phyloP scores from a whole-genome alignment of 1,140 invertebrate genomes.

The Manduca sexta region DNA sequence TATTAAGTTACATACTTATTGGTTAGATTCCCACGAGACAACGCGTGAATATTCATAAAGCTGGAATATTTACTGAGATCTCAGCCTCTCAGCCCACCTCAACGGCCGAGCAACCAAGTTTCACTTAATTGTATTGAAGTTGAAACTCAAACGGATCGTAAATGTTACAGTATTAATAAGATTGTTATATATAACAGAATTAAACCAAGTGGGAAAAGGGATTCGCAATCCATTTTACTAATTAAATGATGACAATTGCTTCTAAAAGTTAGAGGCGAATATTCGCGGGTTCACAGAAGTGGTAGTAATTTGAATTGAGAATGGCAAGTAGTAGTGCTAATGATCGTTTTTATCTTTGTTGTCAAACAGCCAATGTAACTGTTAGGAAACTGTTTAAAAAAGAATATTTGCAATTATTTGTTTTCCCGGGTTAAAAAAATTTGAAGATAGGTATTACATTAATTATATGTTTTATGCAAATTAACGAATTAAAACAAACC shows the following conservation, averaged over 20 bases:
- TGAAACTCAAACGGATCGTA: background rate
- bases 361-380: background rate
- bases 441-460: no score
- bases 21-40: background rate
- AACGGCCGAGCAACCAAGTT: background rate
- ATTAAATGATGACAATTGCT: background rate
- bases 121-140: background rate
- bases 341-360: background rate
- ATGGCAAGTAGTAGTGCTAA: background rate
- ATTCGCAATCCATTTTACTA: background rate
- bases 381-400: no score
- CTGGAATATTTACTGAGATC: background rate
- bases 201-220: background rate
- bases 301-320: background rate
- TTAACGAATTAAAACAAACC: no score
- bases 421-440: no score
- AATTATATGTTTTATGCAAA: no score
- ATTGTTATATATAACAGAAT: background rate
- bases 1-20: constrained; percentile 1
- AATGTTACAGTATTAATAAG: background rate
- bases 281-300: background rate
- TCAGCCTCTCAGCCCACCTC: background rate
- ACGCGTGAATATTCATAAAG: background rate
- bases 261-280: background rate
- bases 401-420: no score